These are phyloP conservation scores for Aproaerema taeniolella DNA, from an alignment of 2,888 invertebrate species.

Conservation along the genomic window DNA sequence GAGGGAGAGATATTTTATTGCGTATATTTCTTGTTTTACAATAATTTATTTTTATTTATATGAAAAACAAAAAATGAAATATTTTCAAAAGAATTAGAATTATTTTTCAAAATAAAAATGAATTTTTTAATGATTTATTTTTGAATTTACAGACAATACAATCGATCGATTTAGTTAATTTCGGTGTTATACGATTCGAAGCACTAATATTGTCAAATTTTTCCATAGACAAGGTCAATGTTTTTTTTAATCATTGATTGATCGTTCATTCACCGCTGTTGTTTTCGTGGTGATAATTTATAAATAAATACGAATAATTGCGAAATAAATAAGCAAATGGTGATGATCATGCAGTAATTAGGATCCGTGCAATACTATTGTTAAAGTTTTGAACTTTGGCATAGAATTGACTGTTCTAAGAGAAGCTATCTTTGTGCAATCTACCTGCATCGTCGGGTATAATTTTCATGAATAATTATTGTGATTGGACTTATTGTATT, in stretches of 20 bases:
- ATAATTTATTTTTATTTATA: too few relatives aligned
- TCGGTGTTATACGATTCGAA: slow-evolving; percentile 20
- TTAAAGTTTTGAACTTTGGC: slow-evolving; percentile 38
- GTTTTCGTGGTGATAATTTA: slow-evolving; percentile 73
- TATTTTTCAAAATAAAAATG: too few relatives aligned
- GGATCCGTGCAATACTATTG: slow-evolving; percentile 61
- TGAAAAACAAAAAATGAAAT: too few relatives aligned
- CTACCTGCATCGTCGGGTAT: slow-evolving; percentile 69
- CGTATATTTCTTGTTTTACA: too few relatives aligned
- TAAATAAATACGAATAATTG: slow-evolving; percentile 61
- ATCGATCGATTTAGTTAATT: slow-evolving; percentile 19
- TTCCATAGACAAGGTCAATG: slow-evolving; percentile 47
- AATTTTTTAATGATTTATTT: background rate
- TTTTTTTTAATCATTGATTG: slow-evolving; percentile 69
- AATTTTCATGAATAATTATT: slow-evolving; percentile 63
- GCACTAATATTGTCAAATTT: slow-evolving; percentile 44
- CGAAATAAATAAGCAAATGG: slow-evolving; percentile 48
- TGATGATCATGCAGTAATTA: slow-evolving; percentile 49
- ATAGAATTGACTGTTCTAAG: slow-evolving; percentile 35
- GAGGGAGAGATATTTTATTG: too few relatives aligned
- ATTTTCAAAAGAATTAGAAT: too few relatives aligned
- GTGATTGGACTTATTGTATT: slow-evolving; percentile 49
- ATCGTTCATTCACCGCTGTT: slow-evolving; percentile 77
- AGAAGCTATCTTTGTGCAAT: slow-evolving; percentile 62
- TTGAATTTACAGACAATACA: background rate